phyloP scores from a whole-genome alignment of 2,888 invertebrate genomes.

The Chrysolina haemoptera region DNA sequence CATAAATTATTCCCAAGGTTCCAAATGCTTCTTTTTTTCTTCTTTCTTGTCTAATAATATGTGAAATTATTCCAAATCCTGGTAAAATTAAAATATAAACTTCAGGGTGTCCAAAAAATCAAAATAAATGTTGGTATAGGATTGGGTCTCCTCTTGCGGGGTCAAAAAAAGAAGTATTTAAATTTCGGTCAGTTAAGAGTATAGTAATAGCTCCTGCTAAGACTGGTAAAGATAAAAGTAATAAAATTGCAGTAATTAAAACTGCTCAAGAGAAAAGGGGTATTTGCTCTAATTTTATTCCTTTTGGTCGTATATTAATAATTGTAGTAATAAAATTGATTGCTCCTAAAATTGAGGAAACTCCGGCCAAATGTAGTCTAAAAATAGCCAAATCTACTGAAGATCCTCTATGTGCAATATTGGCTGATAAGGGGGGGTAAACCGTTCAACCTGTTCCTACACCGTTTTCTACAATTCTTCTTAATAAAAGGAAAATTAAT shows the following conservation, averaged over 20 bases:
- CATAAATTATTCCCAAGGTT: conserved; percentile 61
- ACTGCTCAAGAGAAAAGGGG: conserved; percentile 84
- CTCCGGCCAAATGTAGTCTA: conserved; percentile 82
- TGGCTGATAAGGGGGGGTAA: conserved; percentile 42
- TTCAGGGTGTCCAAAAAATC: conserved; percentile 92
- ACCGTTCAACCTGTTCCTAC: conserved; percentile 84
- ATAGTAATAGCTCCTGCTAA: conserved; percentile 87
- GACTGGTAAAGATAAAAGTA: conserved; percentile 81
- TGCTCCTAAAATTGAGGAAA: conserved; percentile 82
- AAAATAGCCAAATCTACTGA: conserved; percentile 83
- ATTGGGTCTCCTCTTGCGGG: conserved; percentile 86
- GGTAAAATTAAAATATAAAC: conserved; percentile 78
- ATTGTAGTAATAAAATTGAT: conserved; percentile 87
- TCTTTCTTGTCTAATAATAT: conserved; percentile 83
- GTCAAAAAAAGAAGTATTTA: conserved; percentile 88
- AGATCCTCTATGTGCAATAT: conserved; percentile 33
- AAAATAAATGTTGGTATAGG: conserved; percentile 87
- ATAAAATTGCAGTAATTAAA: conserved; percentile 76
- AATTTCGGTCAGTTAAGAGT: conserved; percentile 83
- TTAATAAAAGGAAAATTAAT: conserved; percentile 72
- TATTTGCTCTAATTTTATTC: conserved; percentile 77
- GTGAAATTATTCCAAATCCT: conserved; percentile 82
- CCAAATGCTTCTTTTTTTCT: conserved; percentile 61
- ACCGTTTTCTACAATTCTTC: conserved; percentile 79
- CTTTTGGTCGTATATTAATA: conserved; percentile 78